Evolutionary conservation across 2,888 invertebrate genomes (phyloP), one percentile per base, ranked within the genome.

Genomic region (Drosophila mimetica): DNA sequence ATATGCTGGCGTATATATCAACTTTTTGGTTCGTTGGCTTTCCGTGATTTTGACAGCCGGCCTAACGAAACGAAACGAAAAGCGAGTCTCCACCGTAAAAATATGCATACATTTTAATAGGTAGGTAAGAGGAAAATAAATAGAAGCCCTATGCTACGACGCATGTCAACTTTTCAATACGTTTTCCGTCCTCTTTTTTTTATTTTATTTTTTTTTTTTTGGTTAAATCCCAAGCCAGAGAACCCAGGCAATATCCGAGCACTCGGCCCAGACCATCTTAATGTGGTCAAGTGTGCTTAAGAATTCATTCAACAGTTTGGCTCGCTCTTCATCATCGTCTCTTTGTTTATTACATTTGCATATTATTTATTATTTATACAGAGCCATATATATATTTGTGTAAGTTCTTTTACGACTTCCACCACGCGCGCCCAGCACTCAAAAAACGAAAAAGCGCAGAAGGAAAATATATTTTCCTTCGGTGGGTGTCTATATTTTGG

Each of bases 301-400:
- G 64, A 74, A 77, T 76, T 77, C 65, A 70, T 79, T 73, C 72
- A 76, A 69, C 55, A 71, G 65, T 69, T 54, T 51, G 42, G 22
- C 34, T 22, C 39, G 7, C 37, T 75, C 71, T 75, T 75, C 75
- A 53, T 79, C 75, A 55, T 57, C 55, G 7, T 39, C 63, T 75
- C 66, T 71, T 86, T 84, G 83, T 88, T 84, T 84, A 88, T 84
- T 86, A 86, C 83, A 88, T 84, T 84, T 84, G 80, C 83, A 84
- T 84, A 83, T 80, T 83, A 79, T 87, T 87, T 84, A 86, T 86
- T 84, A 88, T 84, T 88, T 84, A 88, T 82, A 81, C 85, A 79
- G 85, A 81, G 66, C 61, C 57, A 74, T 57, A 74, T 60, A 74
- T 60, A 67, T 71, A 59, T 63, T 57, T 73, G 64, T 77, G 77